These are phyloP conservation scores for Drosophila stalkeri DNA, from an alignment of 2,888 invertebrate genomes.

Conservation along the genomic window DNA sequence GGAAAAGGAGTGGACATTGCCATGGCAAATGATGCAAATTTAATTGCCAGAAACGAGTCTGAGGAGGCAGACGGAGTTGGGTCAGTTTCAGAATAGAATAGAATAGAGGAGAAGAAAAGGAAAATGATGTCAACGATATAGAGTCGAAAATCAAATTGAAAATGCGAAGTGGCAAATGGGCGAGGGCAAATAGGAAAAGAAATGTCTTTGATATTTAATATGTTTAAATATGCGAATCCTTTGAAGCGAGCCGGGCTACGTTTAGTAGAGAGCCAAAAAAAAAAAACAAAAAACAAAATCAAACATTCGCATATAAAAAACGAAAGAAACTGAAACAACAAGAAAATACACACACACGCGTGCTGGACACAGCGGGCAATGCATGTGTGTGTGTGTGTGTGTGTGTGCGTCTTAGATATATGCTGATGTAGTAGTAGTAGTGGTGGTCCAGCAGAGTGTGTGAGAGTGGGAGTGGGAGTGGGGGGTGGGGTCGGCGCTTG, in stretches of 20 bases:
- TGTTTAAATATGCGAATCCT: slow-evolving; percentile 80
- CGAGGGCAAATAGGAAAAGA: slow-evolving; percentile 37
- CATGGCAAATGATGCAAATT: slow-evolving; percentile 74
- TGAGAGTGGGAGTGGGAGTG: neutral
- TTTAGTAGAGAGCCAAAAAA: neutral
- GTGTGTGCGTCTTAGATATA: slow-evolving; percentile 35
- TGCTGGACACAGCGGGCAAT: slow-evolving; percentile 41
- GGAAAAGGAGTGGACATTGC: slow-evolving; percentile 21
- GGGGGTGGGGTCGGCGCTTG: slow-evolving; percentile 8
- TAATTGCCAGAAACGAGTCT: slow-evolving; percentile 55
- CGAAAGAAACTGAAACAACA: slow-evolving; percentile 33
- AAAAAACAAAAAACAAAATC: slow-evolving; percentile 20
- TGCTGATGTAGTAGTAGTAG: slow-evolving; percentile 71
- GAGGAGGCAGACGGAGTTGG: neutral
- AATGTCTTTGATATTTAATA: slow-evolving; percentile 81
- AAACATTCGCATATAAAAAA: slow-evolving; percentile 22
- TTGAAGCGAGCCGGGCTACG: slow-evolving; percentile 64
- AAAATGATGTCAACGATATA: slow-evolving; percentile 32
- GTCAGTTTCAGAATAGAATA: slow-evolving; percentile 26
- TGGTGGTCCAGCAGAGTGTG: slow-evolving; percentile 21
- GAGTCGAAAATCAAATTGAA: slow-evolving; percentile 48
- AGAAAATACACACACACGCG: slow-evolving; percentile 49
- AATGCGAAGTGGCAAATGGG: slow-evolving; percentile 31
- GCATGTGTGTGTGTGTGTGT: slow-evolving; percentile 20
- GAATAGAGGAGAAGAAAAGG: slow-evolving; percentile 15